Evolutionary conservation across 1,140 invertebrate species (phyloP).

Genomic region (Atopsyche davidsoni): DNA sequence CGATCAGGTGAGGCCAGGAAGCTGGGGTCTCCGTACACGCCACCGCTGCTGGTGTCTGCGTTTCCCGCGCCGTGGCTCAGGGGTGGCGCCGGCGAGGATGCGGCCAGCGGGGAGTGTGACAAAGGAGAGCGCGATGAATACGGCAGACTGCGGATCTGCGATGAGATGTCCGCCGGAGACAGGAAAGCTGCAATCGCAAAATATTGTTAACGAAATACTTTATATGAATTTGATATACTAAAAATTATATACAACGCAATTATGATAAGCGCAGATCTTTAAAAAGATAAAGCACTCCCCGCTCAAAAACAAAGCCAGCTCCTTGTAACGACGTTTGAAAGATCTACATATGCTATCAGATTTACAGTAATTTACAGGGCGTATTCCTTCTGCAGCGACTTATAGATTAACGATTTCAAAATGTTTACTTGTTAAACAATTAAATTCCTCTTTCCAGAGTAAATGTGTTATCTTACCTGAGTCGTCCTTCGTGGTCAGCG

Average conservation of each 20-base stretch:
- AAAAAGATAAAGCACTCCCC: too few species aligned
- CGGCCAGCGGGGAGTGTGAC: background rate
- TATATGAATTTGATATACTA: too few species aligned
- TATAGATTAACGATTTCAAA: background rate
- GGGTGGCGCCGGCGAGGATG: background rate
- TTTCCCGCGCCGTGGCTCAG: background rate
- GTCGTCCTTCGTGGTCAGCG: too few species aligned
- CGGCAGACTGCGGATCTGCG: constrained; percentile 14
- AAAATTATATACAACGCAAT: too few species aligned
- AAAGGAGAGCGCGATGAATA: constrained; percentile 17
- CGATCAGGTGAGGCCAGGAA: constrained; percentile 20
- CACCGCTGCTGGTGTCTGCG: constrained; percentile 3
- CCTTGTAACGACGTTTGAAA: too few species aligned
- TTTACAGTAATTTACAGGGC: background rate
- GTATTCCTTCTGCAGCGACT: too few species aligned
- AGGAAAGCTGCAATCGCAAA: too few species aligned
- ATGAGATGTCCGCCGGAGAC: constrained; percentile 13
- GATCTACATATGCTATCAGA: too few species aligned
- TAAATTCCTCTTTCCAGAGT: background rate
- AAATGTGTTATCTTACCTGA: constrained; percentile 4
- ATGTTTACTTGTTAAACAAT: background rate
- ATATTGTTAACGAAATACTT: too few species aligned
- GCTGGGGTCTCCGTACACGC: constrained; percentile 26
- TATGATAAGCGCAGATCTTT: too few species aligned
- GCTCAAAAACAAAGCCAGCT: too few species aligned